Evolutionary conservation across 2,888 invertebrate genomes (phyloP), one percentile per base, ranked within the genome.

Genomic region (Osmoderma eremita): DNA sequence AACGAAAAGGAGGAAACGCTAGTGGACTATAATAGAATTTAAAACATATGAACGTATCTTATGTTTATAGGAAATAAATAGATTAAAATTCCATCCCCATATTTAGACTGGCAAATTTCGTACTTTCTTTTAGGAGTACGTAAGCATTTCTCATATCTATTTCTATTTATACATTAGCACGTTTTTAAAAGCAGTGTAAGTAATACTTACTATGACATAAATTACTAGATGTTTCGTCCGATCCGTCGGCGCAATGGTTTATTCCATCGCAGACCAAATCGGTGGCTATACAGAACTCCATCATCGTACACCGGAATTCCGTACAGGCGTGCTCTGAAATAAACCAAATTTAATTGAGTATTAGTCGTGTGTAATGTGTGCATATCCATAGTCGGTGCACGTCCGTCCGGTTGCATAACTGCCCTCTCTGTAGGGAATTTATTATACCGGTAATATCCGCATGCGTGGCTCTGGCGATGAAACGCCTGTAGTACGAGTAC

Each of bases 231-330:
- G 91, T 91, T 84, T 97, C 97, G 80, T 97, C 97, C 56, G 95
- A 95, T 72, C 93, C 94, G 83, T 97, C 95, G 56, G 92, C 95
- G 82, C 97, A 97, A 83, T 97, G 96, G 84, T 95, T 93, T 72
- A 96, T 90, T 67, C 92, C 92, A 84, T 97, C 97, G 84, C 97
- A 97, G 75, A 93, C 89, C 69, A 97, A 87, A 82, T 95, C 95
- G 69, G 91, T 91, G 81, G 93, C 91, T 78, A 97, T 95, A 87
- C 97, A 97, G 86, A 95, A 93, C 83, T 94, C 92, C 72, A 93
- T 90, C 78, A 91, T 88, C 78, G 89, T 91, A 83, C 96, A 96
- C 73, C 92, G 88, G 84, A 94, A 95, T 83, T 94, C 94, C 80
- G 91, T 92, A 84, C 94, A 94, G 67, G 92, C 89, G 80, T 94